These are phyloP conservation scores for Odontothrips loti DNA, from an alignment of 2,888 invertebrate species.

Conservation along the genomic window DNA sequence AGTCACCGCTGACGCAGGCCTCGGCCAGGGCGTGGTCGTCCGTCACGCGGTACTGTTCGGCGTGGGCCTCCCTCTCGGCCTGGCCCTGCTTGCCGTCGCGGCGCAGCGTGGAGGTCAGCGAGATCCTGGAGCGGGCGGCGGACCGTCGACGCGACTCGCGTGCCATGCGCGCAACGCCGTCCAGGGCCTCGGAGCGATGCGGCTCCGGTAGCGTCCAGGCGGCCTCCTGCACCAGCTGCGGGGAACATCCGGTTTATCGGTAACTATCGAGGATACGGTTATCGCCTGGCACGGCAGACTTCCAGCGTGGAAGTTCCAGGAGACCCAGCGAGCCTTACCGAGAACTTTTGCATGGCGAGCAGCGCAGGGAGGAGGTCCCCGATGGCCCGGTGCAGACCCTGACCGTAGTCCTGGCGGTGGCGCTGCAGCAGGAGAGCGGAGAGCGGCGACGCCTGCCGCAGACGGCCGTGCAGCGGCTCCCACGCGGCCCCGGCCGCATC, in stretches of 20 bases:
- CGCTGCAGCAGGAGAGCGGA: conserved; percentile 46
- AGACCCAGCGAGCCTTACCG: conserved; percentile 46
- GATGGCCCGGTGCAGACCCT: conserved; percentile 51
- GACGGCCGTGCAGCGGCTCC: conserved; percentile 42
- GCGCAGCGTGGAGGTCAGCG: conserved; percentile 12
- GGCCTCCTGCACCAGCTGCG: neutral
- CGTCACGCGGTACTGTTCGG: neutral
- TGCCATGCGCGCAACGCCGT: conserved; percentile 30
- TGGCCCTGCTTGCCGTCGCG: neutral
- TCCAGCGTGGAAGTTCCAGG: neutral
- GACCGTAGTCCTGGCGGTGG: conserved; percentile 49
- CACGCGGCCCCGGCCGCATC: conserved; percentile 38
- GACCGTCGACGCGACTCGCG: conserved; percentile 28
- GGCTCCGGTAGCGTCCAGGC: conserved; percentile 27
- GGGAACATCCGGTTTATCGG: too few species aligned
- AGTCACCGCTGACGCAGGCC: neutral
- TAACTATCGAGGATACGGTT: too few species aligned
- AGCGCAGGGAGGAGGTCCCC: conserved; percentile 53
- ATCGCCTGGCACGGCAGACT: too few species aligned
- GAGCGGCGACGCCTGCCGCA: conserved; percentile 51
- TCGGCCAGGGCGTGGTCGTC: conserved; percentile 11
- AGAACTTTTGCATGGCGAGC: conserved; percentile 53
- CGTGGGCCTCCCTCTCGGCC: neutral
- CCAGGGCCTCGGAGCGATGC: conserved; percentile 21
- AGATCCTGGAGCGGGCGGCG: conserved; percentile 31